These are phyloP conservation scores for Drosophila sucinea DNA, from an alignment of 1,140 invertebrate species.

Conservation along the genomic window DNA sequence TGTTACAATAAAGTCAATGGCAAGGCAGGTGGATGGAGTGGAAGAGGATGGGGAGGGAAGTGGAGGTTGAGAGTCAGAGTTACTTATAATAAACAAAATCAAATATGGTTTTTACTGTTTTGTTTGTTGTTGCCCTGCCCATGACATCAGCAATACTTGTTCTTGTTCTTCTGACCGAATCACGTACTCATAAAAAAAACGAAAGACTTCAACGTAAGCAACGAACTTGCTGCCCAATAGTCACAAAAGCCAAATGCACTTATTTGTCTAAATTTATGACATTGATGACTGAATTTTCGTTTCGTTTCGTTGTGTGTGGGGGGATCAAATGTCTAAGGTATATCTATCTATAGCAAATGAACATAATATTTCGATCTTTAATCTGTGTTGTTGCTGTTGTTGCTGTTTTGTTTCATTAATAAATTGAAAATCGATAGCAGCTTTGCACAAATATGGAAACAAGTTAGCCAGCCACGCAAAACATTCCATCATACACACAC, in stretches of 20 bases:
- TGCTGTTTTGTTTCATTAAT: conserved; percentile 64
- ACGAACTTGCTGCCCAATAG: conserved; percentile 48
- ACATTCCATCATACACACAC: conserved; percentile 25
- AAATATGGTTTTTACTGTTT: conserved; percentile 32
- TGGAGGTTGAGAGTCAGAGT: conserved; percentile 21
- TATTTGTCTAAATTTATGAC: conserved; percentile 72
- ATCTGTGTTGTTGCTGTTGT: conserved; percentile 3
- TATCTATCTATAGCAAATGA: conserved; percentile 47
- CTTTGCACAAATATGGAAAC: conserved; percentile 72
- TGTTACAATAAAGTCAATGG: conserved; percentile 76
- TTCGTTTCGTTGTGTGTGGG: conserved; percentile 53
- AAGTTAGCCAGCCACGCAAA: conserved; percentile 28
- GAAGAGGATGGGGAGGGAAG: conserved; percentile 18
- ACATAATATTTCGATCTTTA: conserved; percentile 32
- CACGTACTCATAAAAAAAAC: conserved; percentile 35
- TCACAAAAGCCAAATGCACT: conserved; percentile 55
- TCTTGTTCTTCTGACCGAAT: conserved; percentile 22
- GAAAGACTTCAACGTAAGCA: conserved; percentile 75
- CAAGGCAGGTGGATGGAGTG: conserved; percentile 30
- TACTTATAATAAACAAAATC: conserved; percentile 46
- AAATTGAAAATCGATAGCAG: conserved; percentile 55
- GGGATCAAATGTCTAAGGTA: conserved; percentile 40
- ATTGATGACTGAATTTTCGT: conserved; percentile 62
- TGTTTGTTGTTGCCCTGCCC: conserved; percentile 34
- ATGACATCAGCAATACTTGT: conserved; percentile 63